phyloP scores from a whole-genome alignment of 2,113 vertebrate genomes.

The Spermophilus dauricus region DNA sequence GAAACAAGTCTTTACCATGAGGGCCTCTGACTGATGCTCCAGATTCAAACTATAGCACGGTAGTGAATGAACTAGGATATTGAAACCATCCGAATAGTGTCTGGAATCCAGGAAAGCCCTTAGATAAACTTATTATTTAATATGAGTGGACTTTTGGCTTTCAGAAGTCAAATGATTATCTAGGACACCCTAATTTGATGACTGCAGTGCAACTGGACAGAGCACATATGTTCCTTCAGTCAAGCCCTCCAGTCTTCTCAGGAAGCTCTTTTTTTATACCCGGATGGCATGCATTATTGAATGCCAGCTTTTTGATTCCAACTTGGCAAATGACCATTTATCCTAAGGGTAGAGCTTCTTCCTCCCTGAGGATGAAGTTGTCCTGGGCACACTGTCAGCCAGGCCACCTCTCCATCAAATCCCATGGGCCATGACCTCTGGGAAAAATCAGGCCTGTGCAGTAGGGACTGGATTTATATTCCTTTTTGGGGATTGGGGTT shows the following conservation, averaged over 20 bases:
- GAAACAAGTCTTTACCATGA: not conserved
- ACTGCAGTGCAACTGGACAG: not conserved
- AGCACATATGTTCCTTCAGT: not conserved
- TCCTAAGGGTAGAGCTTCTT: not conserved
- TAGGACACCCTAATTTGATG: not conserved
- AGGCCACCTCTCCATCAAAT: not conserved
- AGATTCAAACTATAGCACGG: not conserved
- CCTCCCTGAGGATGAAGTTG: not conserved
- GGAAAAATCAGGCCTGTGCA: not conserved
- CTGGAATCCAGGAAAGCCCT: not conserved
- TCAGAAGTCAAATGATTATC: not conserved
- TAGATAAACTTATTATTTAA: not conserved
- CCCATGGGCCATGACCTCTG: not conserved
- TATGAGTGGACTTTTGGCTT: not conserved
- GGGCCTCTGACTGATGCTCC: not conserved
- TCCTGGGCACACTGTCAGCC: not conserved
- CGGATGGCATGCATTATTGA: accelerated
- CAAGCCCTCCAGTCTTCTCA: not conserved
- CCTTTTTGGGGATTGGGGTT: not conserved
- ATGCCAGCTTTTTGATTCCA: not conserved
- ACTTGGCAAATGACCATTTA: not conserved
- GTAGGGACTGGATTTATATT: not conserved
- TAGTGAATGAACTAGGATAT: not conserved
- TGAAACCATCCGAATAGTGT: not conserved
- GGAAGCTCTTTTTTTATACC: not conserved